Evolutionary conservation across 2,888 invertebrate species (phyloP).

Genomic region (Lycia hirtaria): DNA sequence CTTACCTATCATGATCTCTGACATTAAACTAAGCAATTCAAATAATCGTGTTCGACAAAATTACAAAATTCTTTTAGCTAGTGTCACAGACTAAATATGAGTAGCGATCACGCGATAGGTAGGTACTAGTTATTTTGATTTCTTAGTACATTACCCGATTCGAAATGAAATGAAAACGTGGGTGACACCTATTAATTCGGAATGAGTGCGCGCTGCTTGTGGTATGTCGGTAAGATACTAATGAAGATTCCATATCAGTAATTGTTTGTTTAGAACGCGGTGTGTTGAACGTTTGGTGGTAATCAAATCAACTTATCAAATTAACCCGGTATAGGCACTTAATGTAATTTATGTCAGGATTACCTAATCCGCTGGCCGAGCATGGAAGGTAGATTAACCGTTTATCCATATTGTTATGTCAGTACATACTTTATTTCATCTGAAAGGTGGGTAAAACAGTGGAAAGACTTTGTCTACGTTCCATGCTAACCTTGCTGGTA

Average conservation of each 20-base stretch:
- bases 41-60: slow-evolving; percentile 57
- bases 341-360: slow-evolving; percentile 27
- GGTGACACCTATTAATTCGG: slow-evolving; percentile 68
- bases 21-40: slow-evolving; percentile 23
- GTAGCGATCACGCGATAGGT: slow-evolving; percentile 69
- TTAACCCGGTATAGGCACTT: slow-evolving; percentile 35
- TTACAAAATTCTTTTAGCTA: slow-evolving; percentile 64
- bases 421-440: too few relatives aligned
- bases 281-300: slow-evolving; percentile 41
- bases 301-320: slow-evolving; percentile 45
- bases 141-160: slow-evolving; percentile 60
- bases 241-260: slow-evolving; percentile 43
- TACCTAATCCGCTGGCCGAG: too few relatives aligned
- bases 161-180: slow-evolving; percentile 69
- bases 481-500: too few relatives aligned
- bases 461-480: too few relatives aligned
- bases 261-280: slow-evolving; percentile 42
- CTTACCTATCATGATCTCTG: not conserved
- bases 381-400: not conserved
- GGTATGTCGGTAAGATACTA: slow-evolving; percentile 37
- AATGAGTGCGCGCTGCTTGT: slow-evolving; percentile 51
- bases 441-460: too few relatives aligned
- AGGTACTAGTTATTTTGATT: slow-evolving; percentile 77
- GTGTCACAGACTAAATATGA: slow-evolving; percentile 54
- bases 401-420: too few relatives aligned